Evolutionary conservation across 2,888 invertebrate genomes (phyloP), one percentile per base, ranked within the genome.

Genomic region (Macrosoma leucophasiata): DNA sequence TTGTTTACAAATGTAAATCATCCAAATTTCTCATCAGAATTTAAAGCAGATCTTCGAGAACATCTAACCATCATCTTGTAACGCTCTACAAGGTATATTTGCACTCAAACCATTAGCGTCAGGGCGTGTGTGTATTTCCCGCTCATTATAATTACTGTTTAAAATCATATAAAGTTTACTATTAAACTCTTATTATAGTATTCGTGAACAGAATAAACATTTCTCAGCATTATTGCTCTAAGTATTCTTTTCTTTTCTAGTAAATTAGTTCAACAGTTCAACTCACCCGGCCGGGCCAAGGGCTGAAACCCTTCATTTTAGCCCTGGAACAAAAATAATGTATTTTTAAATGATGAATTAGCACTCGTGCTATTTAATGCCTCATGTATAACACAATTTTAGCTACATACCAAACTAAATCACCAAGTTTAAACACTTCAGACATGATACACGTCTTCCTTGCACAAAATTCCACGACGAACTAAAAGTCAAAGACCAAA

Each of bases 281-380:
- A 90, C 94, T 92, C 89, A 97, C 96, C 90, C 94, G 93, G 82
- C 95, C 96, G 46, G 97, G 97, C 97, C 97, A 97, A 48, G 96
- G 94, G 52, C 95, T 93, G 86, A 95, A 97, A 55, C 96, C 95
- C 87, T 96, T 97, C 96, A 97, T 96, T 89, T 96, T 97, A 38
- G 97, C 96, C 97, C 97, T 97, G 89, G 64, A 84, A 84, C 81
- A 82, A 82, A 64, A 38, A 58, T 23, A 29, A 22, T 14, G 33
- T 15, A 27, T 33, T 18, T 37, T 28, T 23, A 52, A 40, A 18
- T 33, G 30, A 46, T 29, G 13, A 29, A 37, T 60, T 58, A 55
- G 24, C 40, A 29, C 27, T 41, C 43, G 31, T 26, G 13, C 1
- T 43, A 40, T 32, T 12, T 13, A n/a, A n/a, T n/a, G n/a, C n/a